Base-by-base conservation (phyloP, 2,888 invertebrate genomes). In the Oligia strigilis region DNA sequence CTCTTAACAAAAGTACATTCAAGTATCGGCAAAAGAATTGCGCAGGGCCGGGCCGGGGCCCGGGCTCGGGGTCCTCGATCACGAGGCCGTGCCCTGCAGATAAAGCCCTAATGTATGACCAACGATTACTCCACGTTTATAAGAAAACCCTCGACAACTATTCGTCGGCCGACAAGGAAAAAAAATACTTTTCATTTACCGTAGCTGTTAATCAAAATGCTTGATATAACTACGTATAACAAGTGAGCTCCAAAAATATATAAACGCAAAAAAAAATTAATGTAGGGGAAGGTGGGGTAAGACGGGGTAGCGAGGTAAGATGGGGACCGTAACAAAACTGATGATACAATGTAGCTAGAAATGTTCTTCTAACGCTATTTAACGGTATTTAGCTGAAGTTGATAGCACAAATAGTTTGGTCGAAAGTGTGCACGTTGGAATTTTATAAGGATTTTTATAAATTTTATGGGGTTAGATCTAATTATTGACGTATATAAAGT, bases 31-130 rank as follows among this genome's bases (percentile, higher is more conserved):
- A 77, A 83, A 80, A 74, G 75, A 78, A 83, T 83, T 36, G 77
- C 72, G 75, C 49, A 46, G 58, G 43, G 69, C n/a, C 65, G 36
- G 40, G 66, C 62, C 40, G 46, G 46, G 60, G 49, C 65, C 64
- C 72, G 8, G 23, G 58, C 58, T 43, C 43, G 40, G 65, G 65
- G 65, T 75, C 13, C 72, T 87, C 87, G 78, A 87, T 82, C 84
- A 85, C 78, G 74, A 75, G 74, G 69, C 78, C 77, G 77, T 73
- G 58, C 60, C 72, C 72, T 58, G 65, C 75, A 84, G 89, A 89
- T 89, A 89, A 89, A 84, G 86, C 74, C 72, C 67, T 86, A 80
- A 89, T 82, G 83, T 88, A 89, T 87, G 84, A 77, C 83, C 79
- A 58, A 69, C 88, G 75, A 89, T 89, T 84, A 89, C 85, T 85